Evolutionary conservation across 2,797 vertebrate species (phyloP), one percentile per base, ranked within the genome.

Genomic region (Enteromius unitaeniatus): DNA sequence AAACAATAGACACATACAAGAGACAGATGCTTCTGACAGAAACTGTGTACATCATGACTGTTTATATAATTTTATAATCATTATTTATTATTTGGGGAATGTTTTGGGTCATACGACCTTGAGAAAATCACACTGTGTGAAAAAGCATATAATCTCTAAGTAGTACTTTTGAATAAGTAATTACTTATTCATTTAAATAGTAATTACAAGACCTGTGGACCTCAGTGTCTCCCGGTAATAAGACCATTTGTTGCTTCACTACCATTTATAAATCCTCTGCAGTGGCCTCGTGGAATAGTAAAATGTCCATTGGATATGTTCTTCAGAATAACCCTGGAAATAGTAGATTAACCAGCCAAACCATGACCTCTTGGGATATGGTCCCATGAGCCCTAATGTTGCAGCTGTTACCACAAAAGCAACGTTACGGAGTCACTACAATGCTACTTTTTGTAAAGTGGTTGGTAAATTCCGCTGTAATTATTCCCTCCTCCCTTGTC

Each of bases 391-490:
- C 58, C 60, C 47, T 15, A 23, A 62, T 62, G 55, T n/a, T 13
- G 13, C 31, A 15, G 28, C 26, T 67, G 21, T 81, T 28, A 21
- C 82, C 88, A 92, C 92, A 89, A 89, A 90, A 65, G 40, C 37
- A 74, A 15, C 5, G 15, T 55, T 64, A 17, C 6, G 3, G 6
- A 17, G 60, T 64, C 28, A 8, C 26, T 64, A 64, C 14, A 64
- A 17, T 31, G 6, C 15, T 31, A 64, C 62, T 64, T 67, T 55
- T 69, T 68, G 10, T 14, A 28, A 51, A 42, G 26, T 26, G 53
- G 26, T 69, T 65, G 79, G 83, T 74, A 49, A 79, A 80, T 53
- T 64, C 15, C 17, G 9, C 65, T 40, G 40, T 86, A 69, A 76
- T 79, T 79, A 49, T 78, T 37, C 13, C 23, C 31, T 74, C 19